These are phyloP conservation scores for Pachyseris speciosa DNA, from an alignment of 64 coral and sea anemone species.

Conservation along the genomic window DNA sequence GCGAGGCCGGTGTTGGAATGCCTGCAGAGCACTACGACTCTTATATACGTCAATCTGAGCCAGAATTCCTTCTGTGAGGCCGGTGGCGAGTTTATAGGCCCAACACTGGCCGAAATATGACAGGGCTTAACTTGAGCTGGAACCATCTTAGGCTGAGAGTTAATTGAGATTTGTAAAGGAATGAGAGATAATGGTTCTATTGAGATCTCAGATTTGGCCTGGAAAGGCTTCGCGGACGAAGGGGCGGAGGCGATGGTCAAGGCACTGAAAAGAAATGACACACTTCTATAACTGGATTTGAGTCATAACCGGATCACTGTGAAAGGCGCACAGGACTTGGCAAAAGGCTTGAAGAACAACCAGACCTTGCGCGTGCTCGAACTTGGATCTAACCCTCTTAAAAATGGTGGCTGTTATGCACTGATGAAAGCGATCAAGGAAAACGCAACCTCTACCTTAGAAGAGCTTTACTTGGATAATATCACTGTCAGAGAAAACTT, in stretches of 20 bases:
- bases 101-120: conserved; percentile 38
- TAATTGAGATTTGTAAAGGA: conserved; percentile 65
- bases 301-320: conserved; percentile 78
- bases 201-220: conserved; percentile 59
- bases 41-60: conserved; percentile 70
- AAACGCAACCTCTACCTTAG: conserved; percentile 46
- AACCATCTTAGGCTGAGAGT: conserved; percentile 83
- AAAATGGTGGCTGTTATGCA: conserved; percentile 52
- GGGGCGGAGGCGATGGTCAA: conserved; percentile 79
- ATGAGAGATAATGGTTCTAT: conserved; percentile 59
- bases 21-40: conserved; percentile 39
- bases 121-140: conserved; percentile 71
- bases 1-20: conserved; percentile 47
- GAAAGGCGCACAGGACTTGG: conserved; percentile 53
- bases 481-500: conserved; percentile 56
- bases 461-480: conserved; percentile 70
- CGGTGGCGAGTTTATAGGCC: conserved; percentile 71
- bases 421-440: conserved; percentile 61
- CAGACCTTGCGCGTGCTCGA: conserved; percentile 50
- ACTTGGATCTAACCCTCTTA: conserved; percentile 66
- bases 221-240: conserved; percentile 91
- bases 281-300: conserved; percentile 68
- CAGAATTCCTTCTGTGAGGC: conserved; percentile 81
- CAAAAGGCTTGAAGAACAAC: conserved; percentile 72
- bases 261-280: conserved; percentile 67